Conservation (phyloP, 2,797 vertebrate genomes). For the Numenius phaeopus region DNA sequence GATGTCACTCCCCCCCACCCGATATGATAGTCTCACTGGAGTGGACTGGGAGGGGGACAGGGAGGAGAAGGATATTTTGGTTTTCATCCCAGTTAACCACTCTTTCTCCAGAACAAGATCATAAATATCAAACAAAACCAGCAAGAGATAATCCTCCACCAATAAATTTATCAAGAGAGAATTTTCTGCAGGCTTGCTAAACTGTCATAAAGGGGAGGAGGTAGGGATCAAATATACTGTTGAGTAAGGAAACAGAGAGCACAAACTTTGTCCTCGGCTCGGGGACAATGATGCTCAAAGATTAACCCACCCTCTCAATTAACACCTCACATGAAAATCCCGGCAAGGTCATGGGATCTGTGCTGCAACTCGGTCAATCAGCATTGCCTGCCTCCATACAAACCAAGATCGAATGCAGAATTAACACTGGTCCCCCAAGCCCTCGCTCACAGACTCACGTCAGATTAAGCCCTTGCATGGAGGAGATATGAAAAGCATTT, state of each 20-base stretch:
- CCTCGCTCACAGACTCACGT: conserved; percentile 86
- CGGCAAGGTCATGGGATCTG: conserved; percentile 88
- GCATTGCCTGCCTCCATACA: conserved; percentile 87
- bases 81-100: conserved; percentile 52
- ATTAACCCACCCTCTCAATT: conserved; percentile 96
- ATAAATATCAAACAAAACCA: conserved; percentile 73
- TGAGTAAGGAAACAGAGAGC: conserved; percentile 84
- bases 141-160: conserved; percentile 62
- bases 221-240: conserved; percentile 80
- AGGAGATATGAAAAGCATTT: conserved; percentile 93
- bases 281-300: conserved; percentile 89
- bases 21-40: conserved; percentile 13
- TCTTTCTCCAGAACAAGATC: conserved; percentile 34
- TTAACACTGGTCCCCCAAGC: conserved; percentile 90
- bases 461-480: conserved; percentile 94
- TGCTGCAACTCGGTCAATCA: conserved; percentile 90
- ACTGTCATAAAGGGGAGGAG: conserved; percentile 68
- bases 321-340: conserved; percentile 94
- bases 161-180: conserved; percentile 74
- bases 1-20: neutral
- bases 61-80: conserved; percentile 8
- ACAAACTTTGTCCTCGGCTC: conserved; percentile 85
- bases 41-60: neutral
- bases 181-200: conserved; percentile 72
- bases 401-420: conserved; percentile 92